These are phyloP conservation scores for Phenganax stokvisi DNA, from an alignment of 92 coral and sea anemone genomes.

Conservation along the genomic window DNA sequence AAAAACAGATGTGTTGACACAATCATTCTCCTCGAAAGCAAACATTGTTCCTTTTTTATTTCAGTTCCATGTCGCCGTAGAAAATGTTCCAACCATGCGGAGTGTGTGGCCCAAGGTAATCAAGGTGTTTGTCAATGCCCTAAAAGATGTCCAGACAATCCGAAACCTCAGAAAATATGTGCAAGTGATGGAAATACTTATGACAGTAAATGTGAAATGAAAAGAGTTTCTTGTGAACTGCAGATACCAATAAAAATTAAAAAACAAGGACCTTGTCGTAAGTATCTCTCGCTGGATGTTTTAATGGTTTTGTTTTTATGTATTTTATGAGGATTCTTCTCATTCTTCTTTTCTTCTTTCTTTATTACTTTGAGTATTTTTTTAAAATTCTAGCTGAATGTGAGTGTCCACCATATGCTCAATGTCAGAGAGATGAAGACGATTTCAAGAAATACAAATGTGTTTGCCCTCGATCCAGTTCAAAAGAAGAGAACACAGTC, in stretches of 20 bases:
- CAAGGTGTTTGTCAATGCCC: slow-evolving; percentile 17
- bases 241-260: slow-evolving; percentile 18
- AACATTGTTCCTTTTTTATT: too few species aligned
- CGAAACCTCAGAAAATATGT: neutral
- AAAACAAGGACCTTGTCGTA: slow-evolving; percentile 17
- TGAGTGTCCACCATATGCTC: too few species aligned
- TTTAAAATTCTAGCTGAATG: too few species aligned
- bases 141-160: neutral
- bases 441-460: neutral
- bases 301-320: too few species aligned
- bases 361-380: too few species aligned
- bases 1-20: too few species aligned
- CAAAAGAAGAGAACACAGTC: slow-evolving; percentile 21
- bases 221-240: slow-evolving; percentile 37
- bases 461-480: neutral
- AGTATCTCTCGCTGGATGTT: neutral
- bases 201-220: slow-evolving; percentile 24
- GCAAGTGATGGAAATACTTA: slow-evolving; percentile 36
- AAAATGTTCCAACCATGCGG: neutral
- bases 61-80: too few species aligned
- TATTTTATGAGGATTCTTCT: too few species aligned
- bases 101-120: slow-evolving; percentile 15
- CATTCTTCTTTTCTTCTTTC: too few species aligned
- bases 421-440: neutral
- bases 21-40: too few species aligned